A percentile compares a stretch with the other conserved stretches of the same genome.
phyloP scores from a whole-genome alignment of 2,888 invertebrate genomes.

The Crossocerus cetratus region DNA sequence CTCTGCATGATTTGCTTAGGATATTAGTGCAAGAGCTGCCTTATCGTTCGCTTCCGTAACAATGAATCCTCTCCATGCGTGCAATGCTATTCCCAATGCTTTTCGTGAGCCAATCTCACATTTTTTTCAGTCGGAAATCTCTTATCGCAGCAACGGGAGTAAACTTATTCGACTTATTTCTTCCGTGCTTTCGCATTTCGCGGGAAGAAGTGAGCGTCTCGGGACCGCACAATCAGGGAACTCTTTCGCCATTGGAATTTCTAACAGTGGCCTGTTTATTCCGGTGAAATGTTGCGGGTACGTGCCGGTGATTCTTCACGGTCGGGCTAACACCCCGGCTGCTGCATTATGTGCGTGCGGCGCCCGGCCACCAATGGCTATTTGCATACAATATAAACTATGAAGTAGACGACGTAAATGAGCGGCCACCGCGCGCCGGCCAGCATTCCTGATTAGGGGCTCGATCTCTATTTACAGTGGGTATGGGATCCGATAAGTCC shows the following conservation, averaged over 20 bases:
- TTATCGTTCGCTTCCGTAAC: conserved; percentile 17
- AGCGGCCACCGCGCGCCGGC: conserved; percentile 26
- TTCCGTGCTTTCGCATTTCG: background rate
- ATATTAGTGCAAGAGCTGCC: conserved; percentile 28
- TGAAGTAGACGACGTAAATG: conserved; percentile 51
- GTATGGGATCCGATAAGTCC: conserved; percentile 25
- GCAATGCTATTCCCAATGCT: too few species aligned
- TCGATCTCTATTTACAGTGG: conserved; percentile 31
- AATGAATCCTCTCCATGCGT: background rate
- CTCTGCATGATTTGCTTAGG: conserved; percentile 46
- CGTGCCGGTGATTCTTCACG: conserved; percentile 54
- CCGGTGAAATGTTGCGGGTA: conserved; percentile 54
- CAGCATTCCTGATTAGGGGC: conserved; percentile 45
- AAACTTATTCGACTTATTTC: too few species aligned
- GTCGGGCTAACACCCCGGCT: background rate
- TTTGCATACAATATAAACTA: conserved; percentile 48
- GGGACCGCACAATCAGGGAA: conserved; percentile 56
- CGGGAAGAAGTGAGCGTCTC: conserved; percentile 21
- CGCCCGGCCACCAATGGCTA: conserved; percentile 20
- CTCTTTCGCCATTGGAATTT: conserved; percentile 52
- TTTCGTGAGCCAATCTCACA: too few species aligned
- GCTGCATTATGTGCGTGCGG: conserved; percentile 2
- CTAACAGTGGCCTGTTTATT: conserved; percentile 58
- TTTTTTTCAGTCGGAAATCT: too few species aligned
- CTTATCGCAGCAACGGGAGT: too few species aligned